Evolutionary conservation across 2,888 invertebrate species (phyloP).

Genomic region (Junonia oenone): DNA sequence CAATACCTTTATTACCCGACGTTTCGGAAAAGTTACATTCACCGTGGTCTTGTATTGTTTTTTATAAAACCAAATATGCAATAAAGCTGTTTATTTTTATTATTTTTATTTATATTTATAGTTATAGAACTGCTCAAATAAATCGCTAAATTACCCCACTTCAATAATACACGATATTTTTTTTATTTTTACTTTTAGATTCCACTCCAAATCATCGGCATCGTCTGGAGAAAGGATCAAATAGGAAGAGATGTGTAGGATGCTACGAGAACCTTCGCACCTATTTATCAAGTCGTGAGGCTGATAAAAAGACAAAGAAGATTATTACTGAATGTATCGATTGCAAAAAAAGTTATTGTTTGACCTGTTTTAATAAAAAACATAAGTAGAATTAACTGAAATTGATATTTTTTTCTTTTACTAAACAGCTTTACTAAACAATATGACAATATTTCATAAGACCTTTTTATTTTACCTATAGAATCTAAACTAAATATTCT

Average conservation of each 20-base stretch:
- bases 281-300: conserved; percentile 12
- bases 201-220: background rate
- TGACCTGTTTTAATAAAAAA: conserved; percentile 32
- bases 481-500: conserved; percentile 14
- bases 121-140: no score
- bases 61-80: no score
- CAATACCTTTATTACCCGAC: no score
- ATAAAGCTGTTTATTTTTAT: no score
- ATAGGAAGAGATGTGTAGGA: conserved; percentile 23
- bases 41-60: no score
- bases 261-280: conserved; percentile 20
- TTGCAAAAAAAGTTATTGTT: conserved; percentile 33
- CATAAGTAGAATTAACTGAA: conserved; percentile 2
- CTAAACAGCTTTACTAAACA: no score
- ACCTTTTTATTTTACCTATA: background rate
- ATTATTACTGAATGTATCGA: conserved; percentile 28
- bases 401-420: background rate
- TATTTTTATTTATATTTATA: no score
- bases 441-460: no score
- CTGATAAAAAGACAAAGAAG: conserved; percentile 24
- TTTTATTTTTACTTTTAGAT: no score
- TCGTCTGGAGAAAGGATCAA: conserved; percentile 18
- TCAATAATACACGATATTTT: no score
- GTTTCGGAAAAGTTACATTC: no score
- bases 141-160: no score